Conservation (phyloP, 2,888 invertebrate genomes). For the Mesodorylaimus sp. region DNA sequence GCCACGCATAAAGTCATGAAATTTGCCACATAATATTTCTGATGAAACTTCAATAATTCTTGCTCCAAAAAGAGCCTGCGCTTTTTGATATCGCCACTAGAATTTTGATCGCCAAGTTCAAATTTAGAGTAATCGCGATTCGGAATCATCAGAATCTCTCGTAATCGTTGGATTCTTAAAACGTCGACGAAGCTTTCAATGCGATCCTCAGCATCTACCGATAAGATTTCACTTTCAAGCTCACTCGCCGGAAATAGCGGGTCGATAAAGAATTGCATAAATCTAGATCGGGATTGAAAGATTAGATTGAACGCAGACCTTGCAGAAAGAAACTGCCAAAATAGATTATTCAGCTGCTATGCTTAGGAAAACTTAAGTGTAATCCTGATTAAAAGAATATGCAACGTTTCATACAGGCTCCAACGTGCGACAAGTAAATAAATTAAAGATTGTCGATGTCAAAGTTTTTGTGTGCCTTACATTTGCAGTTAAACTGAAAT, state of each 20-base stretch:
- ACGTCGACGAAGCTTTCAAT: constrained; percentile 72
- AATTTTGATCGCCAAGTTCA: constrained; percentile 67
- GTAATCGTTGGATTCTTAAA: constrained; percentile 74
- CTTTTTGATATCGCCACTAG: too few relatives aligned
- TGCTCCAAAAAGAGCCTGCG: too few relatives aligned
- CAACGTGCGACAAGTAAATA: too few relatives aligned
- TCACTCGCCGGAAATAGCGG: constrained; percentile 80
- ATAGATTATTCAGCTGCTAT: too few relatives aligned
- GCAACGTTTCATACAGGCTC: too few relatives aligned
- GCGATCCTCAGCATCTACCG: constrained; percentile 87
- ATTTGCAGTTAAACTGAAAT: too few relatives aligned
- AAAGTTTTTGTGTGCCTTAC: too few relatives aligned
- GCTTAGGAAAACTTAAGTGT: too few relatives aligned
- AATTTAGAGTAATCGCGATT: constrained; percentile 77
- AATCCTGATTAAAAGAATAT: too few relatives aligned
- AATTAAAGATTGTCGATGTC: too few relatives aligned
- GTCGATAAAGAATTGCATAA: constrained; percentile 81
- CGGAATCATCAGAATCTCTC: constrained; percentile 51
- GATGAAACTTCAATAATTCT: constrained; percentile 70
- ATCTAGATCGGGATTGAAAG: constrained; percentile 31
- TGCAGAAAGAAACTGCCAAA: too few relatives aligned
- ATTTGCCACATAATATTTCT: constrained; percentile 78
- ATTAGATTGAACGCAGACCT: background rate
- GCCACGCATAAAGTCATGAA: constrained; percentile 72
- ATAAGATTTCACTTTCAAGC: constrained; percentile 78